phyloP scores from a whole-genome alignment of 2,113 vertebrate genomes.

The Seriola dumerili region DNA sequence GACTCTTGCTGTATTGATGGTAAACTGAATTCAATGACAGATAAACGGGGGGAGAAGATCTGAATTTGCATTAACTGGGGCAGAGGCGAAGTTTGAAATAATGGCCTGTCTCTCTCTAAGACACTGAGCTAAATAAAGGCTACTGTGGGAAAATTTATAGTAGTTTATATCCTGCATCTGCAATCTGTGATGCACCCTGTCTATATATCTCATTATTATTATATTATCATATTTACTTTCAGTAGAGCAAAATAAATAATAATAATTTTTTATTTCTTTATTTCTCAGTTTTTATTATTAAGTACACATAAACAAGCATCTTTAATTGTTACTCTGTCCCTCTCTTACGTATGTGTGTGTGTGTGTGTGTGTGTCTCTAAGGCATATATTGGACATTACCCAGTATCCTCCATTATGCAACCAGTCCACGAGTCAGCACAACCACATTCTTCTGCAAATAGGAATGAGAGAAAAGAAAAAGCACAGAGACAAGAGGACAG shows the following conservation, averaged over 20 bases:
- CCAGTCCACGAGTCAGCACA: conserved; percentile 91
- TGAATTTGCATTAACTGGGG: not conserved
- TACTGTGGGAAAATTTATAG: not conserved
- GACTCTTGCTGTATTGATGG: too few species aligned
- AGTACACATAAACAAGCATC: not conserved
- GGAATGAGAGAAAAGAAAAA: conserved; percentile 18
- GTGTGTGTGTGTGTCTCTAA: conserved; percentile 13
- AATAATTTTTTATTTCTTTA: not conserved
- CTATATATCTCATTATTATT: too few species aligned
- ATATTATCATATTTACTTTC: too few species aligned
- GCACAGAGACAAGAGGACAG: not conserved
- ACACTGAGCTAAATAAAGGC: too few species aligned
- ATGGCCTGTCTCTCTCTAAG: too few species aligned
- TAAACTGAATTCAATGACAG: not conserved
- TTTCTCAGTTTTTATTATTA: not conserved
- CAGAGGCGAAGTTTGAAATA: not conserved
- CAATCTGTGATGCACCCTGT: too few species aligned
- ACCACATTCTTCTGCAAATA: conserved; percentile 90
- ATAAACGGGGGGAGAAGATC: not conserved
- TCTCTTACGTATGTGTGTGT: conserved; percentile 19
- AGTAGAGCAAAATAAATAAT: not conserved
- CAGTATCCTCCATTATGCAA: conserved; percentile 97
- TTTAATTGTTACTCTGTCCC: not conserved
- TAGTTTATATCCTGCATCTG: not conserved
- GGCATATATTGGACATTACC: conserved; percentile 82